Conservation (phyloP, 2,888 invertebrate genomes). For the Nephrotoma flavescens region DNA sequence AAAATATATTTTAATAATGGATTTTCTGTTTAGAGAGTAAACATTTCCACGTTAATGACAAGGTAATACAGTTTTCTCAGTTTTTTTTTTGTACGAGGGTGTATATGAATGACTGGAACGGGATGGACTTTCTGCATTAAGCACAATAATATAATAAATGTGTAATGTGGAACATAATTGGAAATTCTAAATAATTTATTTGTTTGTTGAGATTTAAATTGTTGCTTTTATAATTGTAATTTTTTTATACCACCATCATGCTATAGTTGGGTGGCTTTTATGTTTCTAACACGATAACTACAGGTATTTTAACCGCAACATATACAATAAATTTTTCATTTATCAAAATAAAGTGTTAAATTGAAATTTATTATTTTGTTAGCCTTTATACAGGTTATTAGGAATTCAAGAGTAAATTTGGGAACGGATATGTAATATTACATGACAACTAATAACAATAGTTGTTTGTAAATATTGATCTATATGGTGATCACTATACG, state of each 20-base stretch:
- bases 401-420: too few relatives aligned
- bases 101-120: too few relatives aligned
- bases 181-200: background rate
- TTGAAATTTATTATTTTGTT: too few relatives aligned
- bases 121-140: background rate
- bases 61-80: background rate
- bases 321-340: too few relatives aligned
- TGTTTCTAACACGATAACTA: background rate
- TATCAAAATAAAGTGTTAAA: too few relatives aligned
- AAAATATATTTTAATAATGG: too few relatives aligned
- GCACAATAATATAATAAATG: background rate
- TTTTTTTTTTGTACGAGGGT: background rate
- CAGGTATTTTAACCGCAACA: background rate
- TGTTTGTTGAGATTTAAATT: background rate
- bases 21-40: background rate
- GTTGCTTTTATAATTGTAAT: background rate
- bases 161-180: background rate
- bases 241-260: background rate
- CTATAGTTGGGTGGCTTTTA: background rate
- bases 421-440: too few relatives aligned
- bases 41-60: background rate
- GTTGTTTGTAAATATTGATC: too few relatives aligned
- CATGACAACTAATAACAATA: too few relatives aligned
- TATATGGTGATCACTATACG: too few relatives aligned
- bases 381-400: too few relatives aligned